Evolutionary conservation across 2,113 vertebrate species (phyloP).

Genomic region (Elephantulus edwardii): DNA sequence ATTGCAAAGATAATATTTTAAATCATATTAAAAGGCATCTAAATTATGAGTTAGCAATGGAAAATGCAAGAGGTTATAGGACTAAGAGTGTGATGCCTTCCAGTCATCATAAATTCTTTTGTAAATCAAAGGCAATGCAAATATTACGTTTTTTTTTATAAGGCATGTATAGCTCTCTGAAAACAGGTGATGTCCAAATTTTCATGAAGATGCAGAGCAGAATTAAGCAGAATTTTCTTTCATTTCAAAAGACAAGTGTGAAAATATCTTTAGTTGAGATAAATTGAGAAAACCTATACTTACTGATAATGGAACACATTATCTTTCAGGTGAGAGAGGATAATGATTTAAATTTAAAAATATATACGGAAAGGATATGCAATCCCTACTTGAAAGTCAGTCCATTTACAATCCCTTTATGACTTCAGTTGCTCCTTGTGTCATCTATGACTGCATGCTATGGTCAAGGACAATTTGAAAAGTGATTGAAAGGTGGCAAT

Average conservation of each 20-base stretch:
- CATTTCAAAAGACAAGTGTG: background rate
- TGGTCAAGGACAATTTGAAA: slow-evolving; percentile 56
- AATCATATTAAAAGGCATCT: slow-evolving; percentile 24
- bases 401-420: slow-evolving; percentile 3
- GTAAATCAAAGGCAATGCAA: background rate
- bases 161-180: background rate
- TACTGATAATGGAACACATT: background rate
- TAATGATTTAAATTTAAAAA: slow-evolving; percentile 9
- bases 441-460: background rate
- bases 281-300: slow-evolving; percentile 37
- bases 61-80: background rate
- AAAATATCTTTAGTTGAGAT: background rate
- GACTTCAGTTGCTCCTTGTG: background rate
- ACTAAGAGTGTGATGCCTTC: accelerated
- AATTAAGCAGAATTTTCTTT: background rate
- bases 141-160: too few species aligned
- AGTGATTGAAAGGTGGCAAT: slow-evolving; percentile 59
- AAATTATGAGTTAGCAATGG: background rate
- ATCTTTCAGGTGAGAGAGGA: background rate
- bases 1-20: background rate
- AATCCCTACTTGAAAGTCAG: slow-evolving; percentile 43
- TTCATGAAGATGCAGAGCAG: background rate
- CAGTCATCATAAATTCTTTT: background rate
- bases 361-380: background rate
- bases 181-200: background rate